Evolutionary conservation across 2,888 invertebrate genomes (phyloP).

Genomic region (Hydropsyche betteni): DNA sequence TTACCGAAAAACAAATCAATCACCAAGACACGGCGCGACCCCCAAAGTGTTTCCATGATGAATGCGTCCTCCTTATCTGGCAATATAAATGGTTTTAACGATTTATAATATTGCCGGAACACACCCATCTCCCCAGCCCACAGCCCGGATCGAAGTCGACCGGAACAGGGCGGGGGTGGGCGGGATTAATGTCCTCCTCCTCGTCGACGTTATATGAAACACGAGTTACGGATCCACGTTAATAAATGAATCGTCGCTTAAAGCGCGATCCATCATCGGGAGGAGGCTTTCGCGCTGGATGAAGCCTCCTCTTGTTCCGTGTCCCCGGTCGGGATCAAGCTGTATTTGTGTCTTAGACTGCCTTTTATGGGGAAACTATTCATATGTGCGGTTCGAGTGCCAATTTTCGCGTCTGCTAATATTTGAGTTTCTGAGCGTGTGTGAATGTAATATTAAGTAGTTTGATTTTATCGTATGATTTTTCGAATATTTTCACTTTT

Average conservation of each 20-base stretch:
- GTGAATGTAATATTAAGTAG: no score
- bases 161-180: conserved; percentile 8
- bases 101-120: conserved; percentile 40
- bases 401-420: not conserved
- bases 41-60: conserved; percentile 40
- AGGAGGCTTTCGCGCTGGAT: conserved; percentile 41
- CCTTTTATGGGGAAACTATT: conserved; percentile 5
- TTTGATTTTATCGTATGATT: no score
- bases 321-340: conserved; percentile 9
- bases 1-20: conserved; percentile 34
- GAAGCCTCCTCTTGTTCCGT: conserved; percentile 17
- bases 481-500: no score
- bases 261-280: conserved; percentile 49
- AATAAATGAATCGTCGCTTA: conserved; percentile 51
- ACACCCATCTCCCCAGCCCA: not conserved
- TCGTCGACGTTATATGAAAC: conserved; percentile 41
- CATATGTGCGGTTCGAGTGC: conserved; percentile 4
- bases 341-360: not conserved
- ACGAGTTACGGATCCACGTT: conserved; percentile 46
- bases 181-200: conserved; percentile 24
- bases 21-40: conserved; percentile 35
- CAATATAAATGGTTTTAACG: conserved; percentile 44
- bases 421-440: no score
- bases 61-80: conserved; percentile 42
- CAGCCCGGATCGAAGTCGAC: conserved; percentile 9